Evolutionary conservation across 2,888 invertebrate genomes (phyloP).

Genomic region (Neoaliturus tenellus): DNA sequence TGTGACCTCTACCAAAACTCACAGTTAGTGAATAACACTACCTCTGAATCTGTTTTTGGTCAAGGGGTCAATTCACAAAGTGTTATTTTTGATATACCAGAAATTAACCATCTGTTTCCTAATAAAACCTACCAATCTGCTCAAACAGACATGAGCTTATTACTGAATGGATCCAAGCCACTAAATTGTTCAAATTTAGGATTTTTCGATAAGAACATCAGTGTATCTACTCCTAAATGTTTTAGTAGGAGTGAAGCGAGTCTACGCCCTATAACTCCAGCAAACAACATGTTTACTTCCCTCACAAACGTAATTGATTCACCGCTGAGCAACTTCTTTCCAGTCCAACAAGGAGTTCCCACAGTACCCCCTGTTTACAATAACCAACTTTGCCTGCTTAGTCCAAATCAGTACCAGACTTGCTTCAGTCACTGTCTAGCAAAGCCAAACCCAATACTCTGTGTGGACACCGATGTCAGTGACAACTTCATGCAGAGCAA

Average conservation of each 20-base stretch:
- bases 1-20: background rate
- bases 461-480: constrained; percentile 13
- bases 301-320: background rate
- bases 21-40: background rate
- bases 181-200: background rate
- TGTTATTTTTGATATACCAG: background rate
- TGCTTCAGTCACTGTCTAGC: background rate
- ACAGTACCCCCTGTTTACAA: background rate
- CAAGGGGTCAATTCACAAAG: background rate
- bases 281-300: background rate
- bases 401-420: background rate
- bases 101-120: background rate
- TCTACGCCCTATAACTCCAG: background rate
- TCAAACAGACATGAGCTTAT: background rate
- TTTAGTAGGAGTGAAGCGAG: background rate
- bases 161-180: background rate
- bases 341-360: background rate
- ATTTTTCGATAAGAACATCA: background rate
- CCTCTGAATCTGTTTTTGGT: background rate
- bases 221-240: background rate
- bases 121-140: background rate
- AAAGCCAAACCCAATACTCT: constrained; percentile 44
- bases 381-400: background rate
- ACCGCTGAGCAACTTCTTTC: background rate
- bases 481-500: constrained; percentile 6